Evolutionary conservation across 2,797 vertebrate genomes (phyloP), one percentile per base, ranked within the genome.

Genomic region (Arctocebus calabarensis): DNA sequence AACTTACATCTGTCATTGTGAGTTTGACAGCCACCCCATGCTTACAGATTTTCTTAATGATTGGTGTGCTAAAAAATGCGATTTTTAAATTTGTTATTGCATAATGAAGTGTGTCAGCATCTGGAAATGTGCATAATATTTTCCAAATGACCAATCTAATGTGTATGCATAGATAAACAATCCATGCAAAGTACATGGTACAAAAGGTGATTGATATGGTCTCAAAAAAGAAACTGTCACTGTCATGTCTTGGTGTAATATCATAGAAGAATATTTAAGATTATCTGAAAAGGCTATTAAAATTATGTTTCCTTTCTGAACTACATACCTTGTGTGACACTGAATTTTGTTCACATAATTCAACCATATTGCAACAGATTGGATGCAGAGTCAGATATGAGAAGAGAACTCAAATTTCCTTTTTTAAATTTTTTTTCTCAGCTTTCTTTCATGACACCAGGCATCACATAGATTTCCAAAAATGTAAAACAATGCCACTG

Each of bases 1-100:
- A 95, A 89, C 55, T 94, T 96, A 19, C n/a, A 90, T 91, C 84
- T 94, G 92, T 96, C 83, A 92, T 40, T 86, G 68, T 86, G 90
- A 93, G 55, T 52, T 84, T 94, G 88, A 95, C 64, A 77, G 82
- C 23, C 34, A 75, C 62, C 79, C 82, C 90, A 27, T 62, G 27
- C 88, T 93, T 73, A 61, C 66, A 92, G 68, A 83, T 11, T 88
- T 87, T 96, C 88, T 68, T 94, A 32, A 91, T 79, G 48, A 86
- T 64, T 82, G 88, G 34, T 88, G 59, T 84, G 81, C 64, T 95
- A 94, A 87, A 25, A 59, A 64, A 34, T 64, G 19, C 0, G 1
- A 43, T 75, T 94, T 81, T 57, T 37, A 74, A 79, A 22, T 62
- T 37, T 84, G 40, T 8, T 89, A 27, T 82, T 88, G 22, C 62